Base-by-base conservation (phyloP, 2,888 invertebrate genomes). In the Tineola bisselliella region DNA sequence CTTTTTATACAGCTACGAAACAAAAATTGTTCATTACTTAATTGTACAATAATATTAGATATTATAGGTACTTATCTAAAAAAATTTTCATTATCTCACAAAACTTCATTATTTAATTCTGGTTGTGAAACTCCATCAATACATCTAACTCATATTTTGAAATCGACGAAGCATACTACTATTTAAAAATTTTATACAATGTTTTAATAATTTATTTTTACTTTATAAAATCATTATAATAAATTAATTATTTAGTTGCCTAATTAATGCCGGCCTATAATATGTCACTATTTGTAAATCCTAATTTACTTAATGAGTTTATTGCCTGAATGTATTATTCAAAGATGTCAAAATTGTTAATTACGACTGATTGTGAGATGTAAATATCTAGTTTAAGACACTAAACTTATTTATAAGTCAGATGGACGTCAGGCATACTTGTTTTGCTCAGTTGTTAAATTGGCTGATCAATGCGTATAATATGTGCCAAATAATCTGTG, bases 291-390 rank as follows among this genome's bases (percentile, higher is more conserved):
- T 13, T 48, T 48, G 8, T 48, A 17, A 15, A 48, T 48, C 48
- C 13, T 48, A 48, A 48, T 48, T 48, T 48, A 15, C 48, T 38
- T 38, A 48, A 48, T 48, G 48, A 13, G 48, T 17, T 48, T n/a
- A 48, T 15, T 54, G 54, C 25, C 25, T 54, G 11, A 54, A 48
- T n/a, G n/a, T n/a, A 10, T 48, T 48, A 10, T 48, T 48, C 48
- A 8, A 8, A n/a, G 48, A 48, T 48, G 48, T 48, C 48, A 54
- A 58, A 58, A 58, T 58, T 58, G 33, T 58, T 58, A 60, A 75
- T 15, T 84, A 82, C 79, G 86, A 86, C 86, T 87, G 86, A 87
- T 79, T 81, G 84, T 84, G 82, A 82, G 81, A 78, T 84, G 87
- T 86, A 86, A 73, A 84, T 86, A 86, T 69, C 69, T 84, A 84